phyloP scores from a whole-genome alignment of 2,113 vertebrate species.

The Solea solea region DNA sequence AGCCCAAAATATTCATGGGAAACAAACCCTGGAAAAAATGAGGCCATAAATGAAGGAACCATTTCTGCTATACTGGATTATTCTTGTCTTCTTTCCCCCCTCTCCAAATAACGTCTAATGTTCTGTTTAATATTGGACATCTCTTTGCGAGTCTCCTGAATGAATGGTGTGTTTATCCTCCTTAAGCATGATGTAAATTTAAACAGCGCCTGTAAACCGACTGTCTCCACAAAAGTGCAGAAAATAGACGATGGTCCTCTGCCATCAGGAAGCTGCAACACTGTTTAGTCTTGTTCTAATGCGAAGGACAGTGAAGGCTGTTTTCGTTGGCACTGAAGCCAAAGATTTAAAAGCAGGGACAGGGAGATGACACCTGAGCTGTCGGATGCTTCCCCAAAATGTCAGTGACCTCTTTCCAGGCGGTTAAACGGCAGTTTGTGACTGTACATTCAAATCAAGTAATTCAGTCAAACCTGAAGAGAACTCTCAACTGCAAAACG shows the following conservation, averaged over 20 bases:
- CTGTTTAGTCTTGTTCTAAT: slow-evolving; percentile 48
- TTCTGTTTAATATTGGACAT: slow-evolving; percentile 1
- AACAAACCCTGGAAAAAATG: neutral
- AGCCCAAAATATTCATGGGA: neutral
- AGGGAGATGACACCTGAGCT: slow-evolving; percentile 32
- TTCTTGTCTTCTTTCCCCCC: neutral
- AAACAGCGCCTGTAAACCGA: slow-evolving; percentile 37
- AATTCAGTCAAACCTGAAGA: too few relatives aligned
- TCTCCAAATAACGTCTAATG: neutral
- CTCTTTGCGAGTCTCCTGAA: slow-evolving; percentile 19
- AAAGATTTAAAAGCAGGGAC: slow-evolving; percentile 19
- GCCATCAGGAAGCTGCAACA: slow-evolving; percentile 30
- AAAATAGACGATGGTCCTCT: slow-evolving; percentile 44
- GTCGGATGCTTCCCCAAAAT: neutral
- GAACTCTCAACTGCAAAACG: too few relatives aligned
- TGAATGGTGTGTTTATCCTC: slow-evolving; percentile 46
- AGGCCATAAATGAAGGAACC: neutral
- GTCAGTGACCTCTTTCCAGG: neutral
- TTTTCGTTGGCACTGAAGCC: slow-evolving; percentile 27
- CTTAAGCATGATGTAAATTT: slow-evolving; percentile 42
- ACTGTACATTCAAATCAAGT: too few relatives aligned
- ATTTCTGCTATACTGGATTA: neutral
- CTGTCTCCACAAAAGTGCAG: slow-evolving; percentile 36
- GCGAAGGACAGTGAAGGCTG: slow-evolving; percentile 8
- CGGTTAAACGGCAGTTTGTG: neutral